Conservation (phyloP, 2,888 invertebrate genomes). For the Germaria angustata region DNA sequence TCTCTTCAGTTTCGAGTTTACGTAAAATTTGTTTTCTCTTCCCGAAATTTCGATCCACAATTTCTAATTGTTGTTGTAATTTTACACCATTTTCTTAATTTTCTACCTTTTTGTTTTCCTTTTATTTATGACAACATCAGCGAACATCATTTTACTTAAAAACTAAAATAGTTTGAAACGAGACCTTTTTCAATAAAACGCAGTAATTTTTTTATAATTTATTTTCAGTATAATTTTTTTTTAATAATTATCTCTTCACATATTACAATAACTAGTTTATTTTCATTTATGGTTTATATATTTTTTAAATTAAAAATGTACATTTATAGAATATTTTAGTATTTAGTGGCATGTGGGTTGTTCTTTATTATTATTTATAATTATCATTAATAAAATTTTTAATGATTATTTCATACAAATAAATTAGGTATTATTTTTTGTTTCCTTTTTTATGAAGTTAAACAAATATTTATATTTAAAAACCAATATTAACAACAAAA, state of each 20-base stretch:
- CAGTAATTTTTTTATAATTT: constrained; percentile 41
- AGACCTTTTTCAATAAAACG: neutral
- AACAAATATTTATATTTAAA: constrained; percentile 8
- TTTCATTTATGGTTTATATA: constrained; percentile 43
- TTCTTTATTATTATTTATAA: constrained; percentile 52
- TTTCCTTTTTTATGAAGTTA: constrained; percentile 24
- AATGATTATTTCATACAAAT: constrained; percentile 12
- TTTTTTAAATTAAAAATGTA: constrained; percentile 56
- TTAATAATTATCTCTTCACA: constrained; percentile 61
- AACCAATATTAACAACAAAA: constrained; percentile 42
- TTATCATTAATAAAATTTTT: constrained; percentile 29
- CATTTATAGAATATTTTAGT: constrained; percentile 59
- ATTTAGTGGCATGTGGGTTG: constrained; percentile 65
- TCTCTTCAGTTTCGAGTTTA: no score
- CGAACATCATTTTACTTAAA: neutral
- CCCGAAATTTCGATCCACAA: no score
- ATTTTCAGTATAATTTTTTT: constrained; percentile 58
- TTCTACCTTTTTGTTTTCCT: no score
- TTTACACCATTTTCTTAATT: no score
- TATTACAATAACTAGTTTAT: constrained; percentile 66
- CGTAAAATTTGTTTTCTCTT: no score
- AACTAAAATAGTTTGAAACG: no score
- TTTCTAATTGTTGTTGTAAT: no score
- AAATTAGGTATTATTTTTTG: constrained; percentile 21
- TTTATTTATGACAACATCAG: no score